A percentile compares a stretch with the other conserved stretches of the same genome.
Evolutionary conservation across 2,888 invertebrate species (phyloP).

Genomic region (Hypomecis atomaria): DNA sequence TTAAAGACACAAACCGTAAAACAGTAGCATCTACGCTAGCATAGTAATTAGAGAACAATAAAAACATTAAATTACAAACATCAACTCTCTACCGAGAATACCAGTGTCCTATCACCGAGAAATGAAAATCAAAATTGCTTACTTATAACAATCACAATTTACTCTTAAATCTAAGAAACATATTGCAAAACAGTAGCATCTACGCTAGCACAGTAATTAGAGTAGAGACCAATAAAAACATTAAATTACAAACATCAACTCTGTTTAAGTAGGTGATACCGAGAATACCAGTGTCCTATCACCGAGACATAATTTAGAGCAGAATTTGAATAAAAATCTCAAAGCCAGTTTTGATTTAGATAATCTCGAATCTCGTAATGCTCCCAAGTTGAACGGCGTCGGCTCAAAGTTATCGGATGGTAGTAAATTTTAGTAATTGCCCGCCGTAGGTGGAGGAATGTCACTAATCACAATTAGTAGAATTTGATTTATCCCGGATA

Average conservation of each 20-base stretch:
- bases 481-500: constrained; percentile 31
- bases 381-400: constrained; percentile 29
- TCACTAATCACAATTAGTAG: constrained; percentile 27
- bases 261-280: constrained; percentile 4
- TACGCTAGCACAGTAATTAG: no score
- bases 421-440: constrained; percentile 29
- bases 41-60: no score
- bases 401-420: constrained; percentile 38
- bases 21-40: no score
- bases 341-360: constrained; percentile 30
- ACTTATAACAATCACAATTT: no score
- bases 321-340: constrained; percentile 31
- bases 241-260: neutral
- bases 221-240: no score
- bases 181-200: no score
- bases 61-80: neutral
- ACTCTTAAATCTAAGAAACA: no score
- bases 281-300: constrained; percentile 5
- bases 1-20: no score
- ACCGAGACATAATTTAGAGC: constrained; percentile 27
- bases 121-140: no score
- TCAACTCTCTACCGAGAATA: neutral
- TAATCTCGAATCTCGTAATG: constrained; percentile 22
- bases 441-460: constrained; percentile 38
- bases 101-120: constrained; percentile 4